Conservation (phyloP, 2,797 vertebrate genomes). For the Mus minutoides region DNA sequence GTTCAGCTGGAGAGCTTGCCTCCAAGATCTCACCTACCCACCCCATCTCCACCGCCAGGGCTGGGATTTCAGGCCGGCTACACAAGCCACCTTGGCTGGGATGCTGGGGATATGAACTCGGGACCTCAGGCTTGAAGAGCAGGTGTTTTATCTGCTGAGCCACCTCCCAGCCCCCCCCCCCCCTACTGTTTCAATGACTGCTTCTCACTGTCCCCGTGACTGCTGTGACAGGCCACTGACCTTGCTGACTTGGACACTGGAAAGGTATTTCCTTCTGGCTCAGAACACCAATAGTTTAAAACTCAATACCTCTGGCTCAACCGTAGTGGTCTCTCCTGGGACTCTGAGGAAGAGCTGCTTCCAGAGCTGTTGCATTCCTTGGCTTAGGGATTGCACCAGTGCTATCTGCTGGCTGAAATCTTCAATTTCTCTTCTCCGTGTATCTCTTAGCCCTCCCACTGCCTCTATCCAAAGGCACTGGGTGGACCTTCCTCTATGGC, state of each 20-base stretch:
- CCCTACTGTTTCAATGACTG: background rate
- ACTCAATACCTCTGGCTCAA: background rate
- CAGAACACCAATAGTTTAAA: background rate
- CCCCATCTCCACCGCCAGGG: background rate
- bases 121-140: background rate
- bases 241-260: background rate
- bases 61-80: background rate
- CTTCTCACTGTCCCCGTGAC: background rate
- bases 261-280: background rate
- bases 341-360: background rate
- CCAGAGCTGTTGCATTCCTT: accelerated
- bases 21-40: no score
- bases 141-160: background rate
- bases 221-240: background rate
- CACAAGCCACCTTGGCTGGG: no score
- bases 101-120: background rate
- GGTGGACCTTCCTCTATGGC: background rate
- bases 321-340: accelerated
- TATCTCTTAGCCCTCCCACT: background rate
- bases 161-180: background rate
- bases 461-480: background rate
- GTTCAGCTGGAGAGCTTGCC: background rate
- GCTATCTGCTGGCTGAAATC: accelerated
- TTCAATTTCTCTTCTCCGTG: background rate
- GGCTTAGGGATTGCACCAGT: background rate